Conservation (phyloP, 2,888 invertebrate genomes). For the Perithous albicinctus region DNA sequence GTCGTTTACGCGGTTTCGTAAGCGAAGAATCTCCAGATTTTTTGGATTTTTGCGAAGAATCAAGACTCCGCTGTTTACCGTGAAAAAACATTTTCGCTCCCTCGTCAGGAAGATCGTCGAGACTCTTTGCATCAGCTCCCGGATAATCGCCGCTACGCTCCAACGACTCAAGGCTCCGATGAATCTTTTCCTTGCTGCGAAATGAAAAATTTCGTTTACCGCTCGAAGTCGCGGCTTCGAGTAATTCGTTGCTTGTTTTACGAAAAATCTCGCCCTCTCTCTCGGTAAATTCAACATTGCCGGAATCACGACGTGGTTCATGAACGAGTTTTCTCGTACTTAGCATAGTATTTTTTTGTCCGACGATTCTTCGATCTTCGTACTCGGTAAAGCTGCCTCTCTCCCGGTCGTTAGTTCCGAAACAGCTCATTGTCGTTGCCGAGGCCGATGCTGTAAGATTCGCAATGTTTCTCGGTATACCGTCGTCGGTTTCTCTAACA, state of each 20-base stretch:
- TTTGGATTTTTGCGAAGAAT: slow-evolving; percentile 74
- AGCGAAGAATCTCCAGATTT: slow-evolving; percentile 70
- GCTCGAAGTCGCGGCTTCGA: slow-evolving; percentile 67
- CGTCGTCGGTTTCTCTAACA: slow-evolving; percentile 52
- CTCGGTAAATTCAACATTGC: slow-evolving; percentile 77
- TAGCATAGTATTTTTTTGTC: not conserved
- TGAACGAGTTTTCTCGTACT: slow-evolving; percentile 42
- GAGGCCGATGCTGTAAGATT: not conserved
- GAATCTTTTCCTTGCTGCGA: slow-evolving; percentile 73
- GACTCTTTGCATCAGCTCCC: slow-evolving; percentile 74
- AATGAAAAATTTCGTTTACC: slow-evolving; percentile 75
- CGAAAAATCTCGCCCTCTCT: slow-evolving; percentile 79
- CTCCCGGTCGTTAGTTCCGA: slow-evolving; percentile 65
- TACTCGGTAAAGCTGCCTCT: slow-evolving; percentile 49
- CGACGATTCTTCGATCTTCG: slow-evolving; percentile 50
- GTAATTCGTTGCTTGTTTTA: slow-evolving; percentile 74
- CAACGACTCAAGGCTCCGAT: slow-evolving; percentile 79
- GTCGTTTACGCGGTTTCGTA: slow-evolving; percentile 70
- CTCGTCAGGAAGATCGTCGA: slow-evolving; percentile 75
- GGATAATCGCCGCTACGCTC: slow-evolving; percentile 72
- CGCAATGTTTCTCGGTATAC: slow-evolving; percentile 38
- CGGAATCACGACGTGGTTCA: slow-evolving; percentile 71
- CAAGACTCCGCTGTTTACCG: slow-evolving; percentile 76
- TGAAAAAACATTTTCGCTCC: slow-evolving; percentile 64
- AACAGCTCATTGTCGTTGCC: slow-evolving; percentile 72